phyloP scores from a whole-genome alignment of 2,113 vertebrate genomes.

The Hipposideros armiger region DNA sequence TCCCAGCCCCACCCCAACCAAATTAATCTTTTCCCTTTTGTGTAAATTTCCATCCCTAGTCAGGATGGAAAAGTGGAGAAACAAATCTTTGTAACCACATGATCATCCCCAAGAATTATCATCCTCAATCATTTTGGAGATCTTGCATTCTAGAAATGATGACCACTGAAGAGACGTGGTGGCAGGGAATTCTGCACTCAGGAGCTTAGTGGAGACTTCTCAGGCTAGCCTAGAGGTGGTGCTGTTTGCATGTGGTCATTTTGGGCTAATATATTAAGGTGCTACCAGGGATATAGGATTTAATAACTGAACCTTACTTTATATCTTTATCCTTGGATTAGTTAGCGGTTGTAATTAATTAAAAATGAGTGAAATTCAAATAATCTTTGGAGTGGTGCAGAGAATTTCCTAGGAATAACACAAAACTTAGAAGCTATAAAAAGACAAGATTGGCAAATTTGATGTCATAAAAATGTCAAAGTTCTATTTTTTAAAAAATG shows the following conservation, averaged over 20 bases:
- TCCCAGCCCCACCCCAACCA: not conserved
- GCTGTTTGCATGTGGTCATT: not conserved
- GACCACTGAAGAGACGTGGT: no score
- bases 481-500: not conserved
- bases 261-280: not conserved
- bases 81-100: not conserved
- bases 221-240: constrained; percentile 59
- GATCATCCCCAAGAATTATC: not conserved
- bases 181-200: not conserved
- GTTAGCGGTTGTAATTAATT: not conserved
- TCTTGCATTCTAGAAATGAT: not conserved
- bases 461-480: not conserved
- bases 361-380: constrained; percentile 3
- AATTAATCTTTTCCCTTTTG: not conserved
- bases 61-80: not conserved
- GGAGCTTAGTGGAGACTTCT: not conserved
- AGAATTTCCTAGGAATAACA: not conserved
- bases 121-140: not conserved
- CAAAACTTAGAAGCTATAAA: constrained; percentile 23
- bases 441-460: not conserved
- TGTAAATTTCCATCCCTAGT: not conserved
- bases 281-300: not conserved
- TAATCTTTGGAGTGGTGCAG: not conserved
- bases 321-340: not conserved
- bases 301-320: not conserved